phyloP scores from a whole-genome alignment of 92 coral and sea anemone genomes.

The Phenganax subtilis region DNA sequence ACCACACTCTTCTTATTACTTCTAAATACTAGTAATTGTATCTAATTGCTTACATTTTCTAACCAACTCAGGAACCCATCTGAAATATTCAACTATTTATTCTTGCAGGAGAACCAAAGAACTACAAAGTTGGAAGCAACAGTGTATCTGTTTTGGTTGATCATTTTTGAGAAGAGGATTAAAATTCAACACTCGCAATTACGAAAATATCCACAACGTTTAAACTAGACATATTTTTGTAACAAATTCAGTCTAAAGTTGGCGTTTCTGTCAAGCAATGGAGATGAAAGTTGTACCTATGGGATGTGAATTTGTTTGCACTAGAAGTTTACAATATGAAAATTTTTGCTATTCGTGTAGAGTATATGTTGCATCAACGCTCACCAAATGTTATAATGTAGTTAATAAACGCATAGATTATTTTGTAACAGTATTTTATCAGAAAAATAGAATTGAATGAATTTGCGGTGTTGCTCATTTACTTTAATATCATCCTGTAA shows the following conservation, averaged over 20 bases:
- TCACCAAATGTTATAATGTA: background rate
- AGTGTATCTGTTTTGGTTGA: slow-evolving; percentile 96
- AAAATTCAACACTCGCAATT: background rate
- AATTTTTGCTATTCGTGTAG: too few species aligned
- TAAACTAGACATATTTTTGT: background rate
- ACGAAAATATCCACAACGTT: background rate
- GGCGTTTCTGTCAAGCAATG: too few species aligned
- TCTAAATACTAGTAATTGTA: too few species aligned
- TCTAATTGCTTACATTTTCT: background rate
- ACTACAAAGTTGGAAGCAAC: slow-evolving; percentile 83
- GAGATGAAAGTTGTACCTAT: too few species aligned
- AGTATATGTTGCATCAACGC: too few species aligned
- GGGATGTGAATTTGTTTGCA: too few species aligned
- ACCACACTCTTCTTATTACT: too few species aligned
- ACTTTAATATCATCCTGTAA: background rate
- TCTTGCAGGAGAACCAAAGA: slow-evolving; percentile 13
- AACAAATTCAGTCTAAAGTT: background rate
- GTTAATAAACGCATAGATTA: background rate
- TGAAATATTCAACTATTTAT: background rate
- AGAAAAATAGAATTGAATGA: background rate
- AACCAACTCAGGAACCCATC: background rate
- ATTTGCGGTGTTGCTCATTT: background rate
- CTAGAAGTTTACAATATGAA: too few species aligned
- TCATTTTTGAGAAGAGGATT: slow-evolving; percentile 58
- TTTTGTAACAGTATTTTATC: background rate